These are phyloP conservation scores for Hydrochoerus hydrochaeris DNA, from an alignment of 2,113 vertebrate species.

Conservation along the genomic window DNA sequence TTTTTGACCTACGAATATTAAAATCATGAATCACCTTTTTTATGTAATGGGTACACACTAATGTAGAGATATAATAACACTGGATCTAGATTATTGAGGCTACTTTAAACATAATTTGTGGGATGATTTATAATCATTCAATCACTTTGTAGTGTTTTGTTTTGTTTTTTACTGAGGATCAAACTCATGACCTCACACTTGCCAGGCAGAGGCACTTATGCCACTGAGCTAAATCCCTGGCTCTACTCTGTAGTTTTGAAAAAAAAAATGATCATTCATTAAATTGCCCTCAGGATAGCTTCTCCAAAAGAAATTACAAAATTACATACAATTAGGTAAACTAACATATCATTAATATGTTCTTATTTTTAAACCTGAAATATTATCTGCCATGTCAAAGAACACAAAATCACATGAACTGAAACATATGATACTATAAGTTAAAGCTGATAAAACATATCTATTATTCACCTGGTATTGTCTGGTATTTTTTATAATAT, in stretches of 20 bases:
- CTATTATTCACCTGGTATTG: not conserved
- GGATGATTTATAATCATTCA: not conserved
- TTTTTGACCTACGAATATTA: not conserved
- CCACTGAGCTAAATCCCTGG: too few relatives aligned
- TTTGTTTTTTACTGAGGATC: too few relatives aligned
- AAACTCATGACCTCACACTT: too few relatives aligned
- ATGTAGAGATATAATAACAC: not conserved
- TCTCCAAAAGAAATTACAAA: conserved; percentile 4
- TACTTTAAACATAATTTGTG: conserved; percentile 43
- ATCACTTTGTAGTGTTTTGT: not conserved
- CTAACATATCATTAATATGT: not conserved
- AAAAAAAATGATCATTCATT: not conserved
- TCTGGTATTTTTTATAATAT: not conserved
- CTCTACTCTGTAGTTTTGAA: not conserved
- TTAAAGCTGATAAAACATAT: not conserved
- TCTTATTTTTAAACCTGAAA: conserved; percentile 47
- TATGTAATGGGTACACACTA: not conserved
- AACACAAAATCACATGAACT: not conserved
- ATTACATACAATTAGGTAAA: conserved; percentile 30
- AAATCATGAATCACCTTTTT: not conserved
- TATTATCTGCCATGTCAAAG: not conserved
- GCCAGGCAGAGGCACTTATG: too few relatives aligned
- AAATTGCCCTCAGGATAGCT: not conserved
- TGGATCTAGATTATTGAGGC: not conserved
- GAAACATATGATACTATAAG: not conserved